Conservation (phyloP, 2,888 invertebrate species). For the Epistrophe grossulariae region DNA sequence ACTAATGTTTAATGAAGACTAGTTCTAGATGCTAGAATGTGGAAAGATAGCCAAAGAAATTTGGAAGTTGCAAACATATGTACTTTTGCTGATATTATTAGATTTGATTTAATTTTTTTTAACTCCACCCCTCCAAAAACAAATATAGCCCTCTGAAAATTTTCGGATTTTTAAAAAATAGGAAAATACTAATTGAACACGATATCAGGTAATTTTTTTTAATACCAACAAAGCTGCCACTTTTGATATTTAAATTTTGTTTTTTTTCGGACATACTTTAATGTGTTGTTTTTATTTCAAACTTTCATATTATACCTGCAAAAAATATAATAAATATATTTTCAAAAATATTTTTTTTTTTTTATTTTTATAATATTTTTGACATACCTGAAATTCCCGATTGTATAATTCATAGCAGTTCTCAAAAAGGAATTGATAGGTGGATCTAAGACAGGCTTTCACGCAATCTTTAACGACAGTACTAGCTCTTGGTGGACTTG, state of each 20-base stretch:
- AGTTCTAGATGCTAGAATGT: no score
- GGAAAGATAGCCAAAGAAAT: no score
- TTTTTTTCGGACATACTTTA: neutral
- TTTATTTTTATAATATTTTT: neutral
- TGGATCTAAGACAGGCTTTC: slow-evolving; percentile 98
- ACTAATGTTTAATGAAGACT: no score
- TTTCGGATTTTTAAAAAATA: no score
- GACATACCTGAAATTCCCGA: slow-evolving; percentile 93
- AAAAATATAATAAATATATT: neutral
- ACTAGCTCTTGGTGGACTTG: slow-evolving; percentile 98
- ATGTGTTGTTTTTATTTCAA: neutral
- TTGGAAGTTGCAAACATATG: no score
- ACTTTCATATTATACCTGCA: neutral
- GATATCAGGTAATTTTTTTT: no score
- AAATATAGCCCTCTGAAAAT: no score
- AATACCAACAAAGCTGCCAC: no score
- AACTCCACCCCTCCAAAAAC: no score
- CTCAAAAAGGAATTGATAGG: slow-evolving; percentile 99
- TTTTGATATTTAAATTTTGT: neutral
- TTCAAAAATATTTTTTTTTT: neutral
- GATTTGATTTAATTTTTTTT: no score
- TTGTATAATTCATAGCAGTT: slow-evolving; percentile 99
- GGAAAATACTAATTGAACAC: no score
- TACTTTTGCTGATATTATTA: no score
- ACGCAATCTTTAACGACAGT: slow-evolving; percentile 99